phyloP scores from a whole-genome alignment of 2,888 invertebrate genomes.

The Myopa testacea region DNA sequence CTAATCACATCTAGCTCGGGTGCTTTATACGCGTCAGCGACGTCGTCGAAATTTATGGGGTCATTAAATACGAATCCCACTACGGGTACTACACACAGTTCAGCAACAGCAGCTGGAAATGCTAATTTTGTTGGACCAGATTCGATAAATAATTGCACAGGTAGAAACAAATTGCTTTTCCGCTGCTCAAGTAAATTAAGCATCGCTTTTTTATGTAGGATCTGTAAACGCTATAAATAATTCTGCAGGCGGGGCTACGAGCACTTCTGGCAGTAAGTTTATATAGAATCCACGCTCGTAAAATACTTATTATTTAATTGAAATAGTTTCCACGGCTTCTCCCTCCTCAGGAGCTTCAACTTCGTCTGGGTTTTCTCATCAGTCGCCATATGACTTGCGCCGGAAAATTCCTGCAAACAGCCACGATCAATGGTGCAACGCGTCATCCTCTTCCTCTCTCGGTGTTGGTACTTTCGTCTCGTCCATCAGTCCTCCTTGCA shows the following conservation, averaged over 20 bases:
- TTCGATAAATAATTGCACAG: slow-evolving; percentile 28
- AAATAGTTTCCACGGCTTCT: slow-evolving; percentile 46
- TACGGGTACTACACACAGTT: slow-evolving; percentile 6
- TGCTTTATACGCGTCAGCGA: slow-evolving; percentile 33
- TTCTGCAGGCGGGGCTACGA: slow-evolving; percentile 41
- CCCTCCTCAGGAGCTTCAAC: slow-evolving; percentile 57
- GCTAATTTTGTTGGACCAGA: slow-evolving; percentile 26
- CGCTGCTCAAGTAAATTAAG: background rate
- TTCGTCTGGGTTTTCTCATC: slow-evolving; percentile 73
- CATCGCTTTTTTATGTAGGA: background rate
- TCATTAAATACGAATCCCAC: slow-evolving; percentile 4
- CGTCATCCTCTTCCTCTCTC: slow-evolving; percentile 11
- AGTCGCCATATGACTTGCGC: slow-evolving; percentile 90
- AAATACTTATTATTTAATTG: slow-evolving; percentile 41
- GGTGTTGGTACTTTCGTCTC: slow-evolving; percentile 46
- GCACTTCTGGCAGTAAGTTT: slow-evolving; percentile 44
- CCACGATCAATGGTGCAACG: slow-evolving; percentile 65
- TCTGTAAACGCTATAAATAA: slow-evolving; percentile 39
- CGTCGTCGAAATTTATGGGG: slow-evolving; percentile 25
- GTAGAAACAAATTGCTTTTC: background rate
- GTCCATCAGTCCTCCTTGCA: slow-evolving; percentile 40
- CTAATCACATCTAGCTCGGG: slow-evolving; percentile 26
- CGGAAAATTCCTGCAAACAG: slow-evolving; percentile 74
- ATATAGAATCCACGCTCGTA: background rate
- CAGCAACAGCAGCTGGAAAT: slow-evolving; percentile 1